Conservation (phyloP, 2,888 invertebrate genomes). For the Sussaba pulchella region DNA sequence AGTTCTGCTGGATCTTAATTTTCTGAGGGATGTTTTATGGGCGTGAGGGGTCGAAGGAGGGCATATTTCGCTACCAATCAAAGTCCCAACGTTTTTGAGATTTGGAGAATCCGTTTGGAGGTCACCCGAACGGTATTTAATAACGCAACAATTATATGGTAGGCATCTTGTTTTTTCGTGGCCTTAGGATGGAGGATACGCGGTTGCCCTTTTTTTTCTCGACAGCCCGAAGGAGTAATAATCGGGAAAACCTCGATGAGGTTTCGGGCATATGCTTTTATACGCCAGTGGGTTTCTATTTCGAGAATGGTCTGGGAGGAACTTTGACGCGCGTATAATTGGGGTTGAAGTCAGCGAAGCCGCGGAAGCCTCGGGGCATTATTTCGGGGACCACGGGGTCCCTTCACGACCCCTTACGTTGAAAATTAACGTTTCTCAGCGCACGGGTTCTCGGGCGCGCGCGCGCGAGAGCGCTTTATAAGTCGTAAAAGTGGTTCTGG, state of each 20-base stretch:
- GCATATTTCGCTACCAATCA: conserved; percentile 65
- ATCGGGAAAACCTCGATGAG: conserved; percentile 72
- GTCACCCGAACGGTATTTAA: conserved; percentile 82
- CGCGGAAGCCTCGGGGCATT: conserved; percentile 65
- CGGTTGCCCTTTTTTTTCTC: background rate
- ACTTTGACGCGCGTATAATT: conserved; percentile 77
- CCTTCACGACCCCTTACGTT: conserved; percentile 69
- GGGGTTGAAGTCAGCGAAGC: conserved; percentile 71
- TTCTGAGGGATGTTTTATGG: conserved; percentile 64
- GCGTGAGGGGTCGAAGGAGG: too few relatives aligned
- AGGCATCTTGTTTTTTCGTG: conserved; percentile 70
- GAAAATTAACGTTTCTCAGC: too few relatives aligned
- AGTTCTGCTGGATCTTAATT: conserved; percentile 77
- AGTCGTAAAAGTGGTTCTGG: conserved; percentile 59
- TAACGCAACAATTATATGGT: conserved; percentile 84
- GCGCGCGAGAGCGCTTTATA: conserved; percentile 57
- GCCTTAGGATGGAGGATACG: conserved; percentile 30
- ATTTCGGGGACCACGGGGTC: conserved; percentile 56
- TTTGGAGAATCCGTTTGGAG: conserved; percentile 37
- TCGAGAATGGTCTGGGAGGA: conserved; percentile 74
- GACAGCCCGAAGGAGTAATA: conserved; percentile 54
- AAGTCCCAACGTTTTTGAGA: conserved; percentile 33
- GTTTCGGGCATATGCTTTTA: too few relatives aligned
- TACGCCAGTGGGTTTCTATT: conserved; percentile 76
- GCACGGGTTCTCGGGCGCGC: conserved; percentile 69